Conservation (phyloP, 2,888 invertebrate genomes). For the Elysia crispata region DNA sequence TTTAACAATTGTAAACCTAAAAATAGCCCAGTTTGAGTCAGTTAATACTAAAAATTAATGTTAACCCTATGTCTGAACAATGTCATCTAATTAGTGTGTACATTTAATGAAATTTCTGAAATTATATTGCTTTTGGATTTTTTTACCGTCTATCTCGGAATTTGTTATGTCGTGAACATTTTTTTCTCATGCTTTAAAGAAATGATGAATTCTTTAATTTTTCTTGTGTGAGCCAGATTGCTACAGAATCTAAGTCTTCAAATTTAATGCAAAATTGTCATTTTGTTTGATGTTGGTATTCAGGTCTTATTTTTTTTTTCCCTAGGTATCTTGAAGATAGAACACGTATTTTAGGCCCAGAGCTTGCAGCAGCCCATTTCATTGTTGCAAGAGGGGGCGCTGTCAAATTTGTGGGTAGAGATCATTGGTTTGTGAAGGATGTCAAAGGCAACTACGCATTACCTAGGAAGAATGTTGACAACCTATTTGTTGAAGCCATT, state of each 20-base stretch:
- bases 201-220: background rate
- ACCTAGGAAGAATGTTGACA: slow-evolving; percentile 80
- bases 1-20: no score
- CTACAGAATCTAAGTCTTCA: background rate
- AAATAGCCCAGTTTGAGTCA: no score
- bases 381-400: slow-evolving; percentile 86
- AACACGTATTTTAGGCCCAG: slow-evolving; percentile 81
- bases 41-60: no score
- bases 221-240: background rate
- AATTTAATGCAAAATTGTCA: background rate
- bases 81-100: no score
- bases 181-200: background rate
- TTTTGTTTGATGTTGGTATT: background rate
- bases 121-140: no score
- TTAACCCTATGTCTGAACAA: no score
- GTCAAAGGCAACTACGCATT: slow-evolving; percentile 74
- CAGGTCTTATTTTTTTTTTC: background rate
- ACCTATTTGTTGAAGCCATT: slow-evolving; percentile 84
- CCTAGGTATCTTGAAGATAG: slow-evolving; percentile 72
- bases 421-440: slow-evolving; percentile 80
- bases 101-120: no score
- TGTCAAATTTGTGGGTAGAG: slow-evolving; percentile 82
- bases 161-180: background rate
- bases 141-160: no score
- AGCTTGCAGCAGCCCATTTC: slow-evolving; percentile 92